These are phyloP conservation scores for Sphaeridia pumilis DNA, from an alignment of 2,888 invertebrate genomes.

Conservation along the genomic window DNA sequence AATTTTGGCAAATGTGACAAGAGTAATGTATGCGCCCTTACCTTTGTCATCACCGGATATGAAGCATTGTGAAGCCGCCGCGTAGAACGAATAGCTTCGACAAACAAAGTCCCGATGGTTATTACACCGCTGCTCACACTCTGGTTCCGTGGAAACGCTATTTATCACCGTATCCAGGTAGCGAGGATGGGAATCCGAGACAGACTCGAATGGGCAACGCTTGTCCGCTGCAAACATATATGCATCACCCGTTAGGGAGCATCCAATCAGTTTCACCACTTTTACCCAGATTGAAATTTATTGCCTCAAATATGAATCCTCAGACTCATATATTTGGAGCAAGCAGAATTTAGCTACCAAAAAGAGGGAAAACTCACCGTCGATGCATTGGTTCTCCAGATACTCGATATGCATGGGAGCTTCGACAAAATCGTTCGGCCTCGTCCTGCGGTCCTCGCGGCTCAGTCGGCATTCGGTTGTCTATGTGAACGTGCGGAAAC, in stretches of 20 bases:
- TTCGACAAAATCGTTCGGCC: slow-evolving; percentile 41
- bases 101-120: slow-evolving; percentile 40
- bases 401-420: slow-evolving; percentile 42
- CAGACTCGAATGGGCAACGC: slow-evolving; percentile 37
- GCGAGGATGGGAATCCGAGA: slow-evolving; percentile 38
- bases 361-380: too few relatives aligned
- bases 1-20: too few relatives aligned
- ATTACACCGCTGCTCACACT: slow-evolving; percentile 40
- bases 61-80: slow-evolving; percentile 41
- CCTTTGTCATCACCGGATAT: slow-evolving; percentile 41
- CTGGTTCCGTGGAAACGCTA: slow-evolving; percentile 39
- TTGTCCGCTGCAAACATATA: slow-evolving; percentile 34
- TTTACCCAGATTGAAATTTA: background rate
- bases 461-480: slow-evolving; percentile 43
- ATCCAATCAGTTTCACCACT: background rate
- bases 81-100: slow-evolving; percentile 41
- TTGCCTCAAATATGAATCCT: background rate
- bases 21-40: slow-evolving; percentile 26
- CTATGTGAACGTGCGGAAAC: slow-evolving; percentile 16
- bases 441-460: slow-evolving; percentile 43
- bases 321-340: too few relatives aligned
- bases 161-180: slow-evolving; percentile 39
- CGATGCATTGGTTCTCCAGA: slow-evolving; percentile 47
- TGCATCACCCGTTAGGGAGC: too few relatives aligned
- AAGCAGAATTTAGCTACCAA: too few relatives aligned